A percentile compares a stretch with the other conserved stretches of the same genome.
Conservation (phyloP, 2,113 vertebrate genomes). For the Plestiodon gilberti region DNA sequence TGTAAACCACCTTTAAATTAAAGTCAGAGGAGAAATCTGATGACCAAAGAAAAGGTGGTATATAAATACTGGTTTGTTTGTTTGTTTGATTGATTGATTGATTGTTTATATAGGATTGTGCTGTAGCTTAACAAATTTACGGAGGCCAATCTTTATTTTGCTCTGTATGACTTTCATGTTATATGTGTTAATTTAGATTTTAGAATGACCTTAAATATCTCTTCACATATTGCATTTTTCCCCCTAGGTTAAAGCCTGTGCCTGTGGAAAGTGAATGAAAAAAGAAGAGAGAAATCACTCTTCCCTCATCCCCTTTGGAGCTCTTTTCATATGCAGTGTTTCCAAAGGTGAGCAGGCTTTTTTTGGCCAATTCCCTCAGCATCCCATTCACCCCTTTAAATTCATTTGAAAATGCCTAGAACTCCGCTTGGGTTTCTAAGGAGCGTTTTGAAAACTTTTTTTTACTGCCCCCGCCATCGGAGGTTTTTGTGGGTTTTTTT, state of each 20-base stretch:
- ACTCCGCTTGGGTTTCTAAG: slow-evolving; percentile 77
- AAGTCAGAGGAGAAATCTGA: too few relatives aligned
- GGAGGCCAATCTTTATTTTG: background rate
- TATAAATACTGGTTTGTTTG: too few relatives aligned
- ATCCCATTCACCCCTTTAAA: slow-evolving; percentile 72
- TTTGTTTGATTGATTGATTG: too few relatives aligned
- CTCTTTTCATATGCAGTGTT: slow-evolving; percentile 13
- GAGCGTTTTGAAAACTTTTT: slow-evolving; percentile 50
- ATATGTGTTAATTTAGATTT: background rate
- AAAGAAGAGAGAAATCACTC: background rate
- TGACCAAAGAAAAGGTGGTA: too few relatives aligned
- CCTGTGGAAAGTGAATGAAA: background rate
- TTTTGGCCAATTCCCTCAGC: slow-evolving; percentile 14
- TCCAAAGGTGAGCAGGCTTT: slow-evolving; percentile 31
- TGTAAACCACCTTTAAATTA: too few relatives aligned
- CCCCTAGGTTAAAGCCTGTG: background rate
- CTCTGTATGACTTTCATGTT: background rate
- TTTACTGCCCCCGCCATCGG: background rate
- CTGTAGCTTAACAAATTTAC: too few relatives aligned
- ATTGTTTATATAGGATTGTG: too few relatives aligned
- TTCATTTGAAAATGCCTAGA: slow-evolving; percentile 79
- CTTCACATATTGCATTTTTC: background rate
- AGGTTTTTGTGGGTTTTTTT: slow-evolving; percentile 51
- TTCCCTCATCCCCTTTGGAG: background rate
- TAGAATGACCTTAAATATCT: background rate